These are phyloP conservation scores for Synergus laeviventris DNA, from an alignment of 2,888 invertebrate species.

Conservation along the genomic window DNA sequence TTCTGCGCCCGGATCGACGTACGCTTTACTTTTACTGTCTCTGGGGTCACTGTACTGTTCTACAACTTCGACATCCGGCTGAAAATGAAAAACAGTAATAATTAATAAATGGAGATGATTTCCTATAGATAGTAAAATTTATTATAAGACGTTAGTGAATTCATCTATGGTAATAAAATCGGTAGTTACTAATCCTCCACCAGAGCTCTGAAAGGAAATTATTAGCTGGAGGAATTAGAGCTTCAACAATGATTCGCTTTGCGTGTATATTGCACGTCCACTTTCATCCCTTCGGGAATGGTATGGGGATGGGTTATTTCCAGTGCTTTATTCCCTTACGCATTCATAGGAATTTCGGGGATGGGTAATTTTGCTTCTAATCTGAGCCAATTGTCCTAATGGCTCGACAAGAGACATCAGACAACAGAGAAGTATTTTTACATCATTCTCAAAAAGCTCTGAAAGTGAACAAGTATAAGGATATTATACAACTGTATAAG, in stretches of 20 bases:
- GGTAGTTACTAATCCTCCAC: not conserved
- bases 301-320: conserved; percentile 57
- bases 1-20: conserved; percentile 75
- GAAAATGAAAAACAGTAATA: conserved; percentile 50
- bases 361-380: conserved; percentile 36
- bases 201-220: conserved; percentile 26
- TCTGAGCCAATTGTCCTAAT: conserved; percentile 30
- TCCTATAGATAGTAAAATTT: too few relatives aligned
- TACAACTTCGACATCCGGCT: conserved; percentile 82
- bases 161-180: not conserved
- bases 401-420: not conserved
- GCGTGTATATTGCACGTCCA: conserved; percentile 34
- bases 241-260: conserved; percentile 21
- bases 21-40: conserved; percentile 78
- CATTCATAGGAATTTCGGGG: conserved; percentile 35
- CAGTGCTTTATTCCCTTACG: conserved; percentile 54
- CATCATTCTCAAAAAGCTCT: not conserved
- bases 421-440: not conserved
- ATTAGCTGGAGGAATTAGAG: conserved; percentile 30
- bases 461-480: not conserved
- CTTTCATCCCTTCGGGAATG: conserved; percentile 48
- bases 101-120: conserved; percentile 1
- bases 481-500: not conserved
- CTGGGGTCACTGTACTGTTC: conserved; percentile 86
- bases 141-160: too few relatives aligned